Conservation (phyloP, 2,113 vertebrate species). For the Proterorhinus semilunaris region DNA sequence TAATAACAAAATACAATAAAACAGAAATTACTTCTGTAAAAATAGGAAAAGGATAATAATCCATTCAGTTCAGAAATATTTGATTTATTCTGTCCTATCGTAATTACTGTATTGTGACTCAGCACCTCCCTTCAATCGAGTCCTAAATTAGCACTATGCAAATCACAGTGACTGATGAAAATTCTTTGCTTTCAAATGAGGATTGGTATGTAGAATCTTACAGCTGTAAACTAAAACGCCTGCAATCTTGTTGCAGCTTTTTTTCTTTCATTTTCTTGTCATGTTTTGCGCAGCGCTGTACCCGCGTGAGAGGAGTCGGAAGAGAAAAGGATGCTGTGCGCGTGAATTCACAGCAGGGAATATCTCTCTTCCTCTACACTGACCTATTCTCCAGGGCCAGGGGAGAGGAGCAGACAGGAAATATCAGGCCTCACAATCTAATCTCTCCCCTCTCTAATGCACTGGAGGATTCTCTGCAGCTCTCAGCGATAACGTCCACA, state of each 20-base stretch:
- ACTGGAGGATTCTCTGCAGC: conserved; percentile 54
- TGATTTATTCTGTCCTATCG: too few species aligned
- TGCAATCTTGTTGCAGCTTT: conserved; percentile 12
- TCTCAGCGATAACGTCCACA: conserved; percentile 47
- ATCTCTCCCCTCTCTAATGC: conserved; percentile 64
- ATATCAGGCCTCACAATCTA: conserved; percentile 68
- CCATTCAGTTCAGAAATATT: too few species aligned
- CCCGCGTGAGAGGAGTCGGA: conserved; percentile 17
- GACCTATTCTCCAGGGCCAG: conserved; percentile 46
- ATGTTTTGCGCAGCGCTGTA: conserved; percentile 27
- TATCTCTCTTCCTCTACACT: conserved; percentile 47
- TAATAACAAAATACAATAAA: too few species aligned
- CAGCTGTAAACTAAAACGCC: background rate
- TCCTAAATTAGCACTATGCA: too few species aligned
- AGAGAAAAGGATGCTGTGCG: conserved; percentile 27
- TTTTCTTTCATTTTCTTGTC: background rate
- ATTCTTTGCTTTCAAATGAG: too few species aligned
- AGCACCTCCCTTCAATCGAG: too few species aligned
- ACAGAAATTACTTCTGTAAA: too few species aligned
- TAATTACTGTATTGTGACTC: too few species aligned
- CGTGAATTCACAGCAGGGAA: conserved; percentile 48
- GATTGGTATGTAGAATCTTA: too few species aligned
- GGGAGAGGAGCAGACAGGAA: conserved; percentile 35
- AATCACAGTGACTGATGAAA: too few species aligned
- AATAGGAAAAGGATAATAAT: too few species aligned